Evolutionary conservation across 2,888 invertebrate species (phyloP), one percentile per base, ranked within the genome.

Genomic region (Priocnemis perturbator): DNA sequence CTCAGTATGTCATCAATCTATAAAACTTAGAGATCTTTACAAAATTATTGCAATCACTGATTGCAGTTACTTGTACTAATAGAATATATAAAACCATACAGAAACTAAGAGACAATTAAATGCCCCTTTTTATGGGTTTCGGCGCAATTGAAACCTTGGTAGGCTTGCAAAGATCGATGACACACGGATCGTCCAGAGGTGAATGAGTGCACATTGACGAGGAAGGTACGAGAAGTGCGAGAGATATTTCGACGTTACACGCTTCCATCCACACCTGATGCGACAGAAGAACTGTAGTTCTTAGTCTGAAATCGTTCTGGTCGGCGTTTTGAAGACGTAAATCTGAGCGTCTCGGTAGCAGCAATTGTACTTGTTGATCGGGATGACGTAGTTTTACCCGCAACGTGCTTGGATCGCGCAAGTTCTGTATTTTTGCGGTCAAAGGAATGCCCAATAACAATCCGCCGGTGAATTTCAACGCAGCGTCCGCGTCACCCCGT

Each of bases 241-340:
- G 91, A 3, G 94, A 94, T 69, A 97, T 93, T 85, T 97, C 96
- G 20, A 97, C 95, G 67, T 95, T 95, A 79, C 96, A 96, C 0
- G 97, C 94, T 89, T 97, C 97, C 66, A 96, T 96, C 97, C 97
- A 97, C 20, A 97, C 96, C 80, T 95, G 95, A 89, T 97, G 97
- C 0, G 98, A 98, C 23, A 98, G 91, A 52, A 97, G 90, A 14
- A 98, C 96, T 0, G 95, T 96, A 0, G 98, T 97, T 37, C 96
- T 91, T 21, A 98, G 90, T 15, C 97, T 87, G 21, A 91, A 91
- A 66, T 90, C 91, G 4, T 92, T 92, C 76, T 93, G 91, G 81
- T 93, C 93, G 0, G 88, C 87, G 81, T 95, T 83, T 19, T 87
- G 91, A 60, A 93, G 92, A 45, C 95, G 92, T 81, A 98, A 91